These are phyloP conservation scores for Chromis chromis DNA, from an alignment of 2,797 vertebrate genomes.

Conservation along the genomic window DNA sequence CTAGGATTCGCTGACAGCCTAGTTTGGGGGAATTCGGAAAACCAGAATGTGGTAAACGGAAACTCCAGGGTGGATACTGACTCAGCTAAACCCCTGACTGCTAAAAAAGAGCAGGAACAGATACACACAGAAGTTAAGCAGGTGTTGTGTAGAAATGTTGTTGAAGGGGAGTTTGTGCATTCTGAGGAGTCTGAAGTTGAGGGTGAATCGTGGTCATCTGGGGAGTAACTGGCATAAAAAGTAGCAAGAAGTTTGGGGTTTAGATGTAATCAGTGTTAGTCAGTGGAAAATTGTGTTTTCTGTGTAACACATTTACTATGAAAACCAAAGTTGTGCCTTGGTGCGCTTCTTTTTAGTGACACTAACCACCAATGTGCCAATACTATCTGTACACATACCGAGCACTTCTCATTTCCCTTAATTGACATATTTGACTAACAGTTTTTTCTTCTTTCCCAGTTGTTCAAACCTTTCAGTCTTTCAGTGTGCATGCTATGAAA, in stretches of 20 bases:
- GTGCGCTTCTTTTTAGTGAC: constrained; percentile 28
- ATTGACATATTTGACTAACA: background rate
- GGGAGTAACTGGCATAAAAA: constrained; percentile 68
- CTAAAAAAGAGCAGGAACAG: constrained; percentile 42
- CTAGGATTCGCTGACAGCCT: constrained; percentile 54
- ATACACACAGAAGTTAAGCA: constrained; percentile 51
- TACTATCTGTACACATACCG: background rate
- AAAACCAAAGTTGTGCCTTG: constrained; percentile 71
- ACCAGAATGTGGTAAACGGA: constrained; percentile 50
- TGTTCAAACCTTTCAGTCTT: background rate
- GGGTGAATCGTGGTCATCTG: constrained; percentile 82
- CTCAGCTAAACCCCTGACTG: constrained; percentile 22
- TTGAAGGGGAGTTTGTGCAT: constrained; percentile 57
- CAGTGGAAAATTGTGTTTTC: constrained; percentile 1
- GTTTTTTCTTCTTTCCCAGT: background rate
- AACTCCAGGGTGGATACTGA: constrained; percentile 52
- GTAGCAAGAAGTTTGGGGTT: rapidly evolving
- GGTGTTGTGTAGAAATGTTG: constrained; percentile 45
- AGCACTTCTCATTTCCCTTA: constrained; percentile 6
- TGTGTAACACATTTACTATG: background rate
- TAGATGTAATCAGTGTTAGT: constrained; percentile 23
- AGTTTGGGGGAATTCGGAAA: constrained; percentile 57
- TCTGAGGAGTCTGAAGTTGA: constrained; percentile 82
- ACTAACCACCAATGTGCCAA: constrained; percentile 64
- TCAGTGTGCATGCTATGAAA: constrained; percentile 35